Evolutionary conservation across 1,140 invertebrate genomes (phyloP), one percentile per base, ranked within the genome.

Genomic region (Leptestheria dahalacensis): DNA sequence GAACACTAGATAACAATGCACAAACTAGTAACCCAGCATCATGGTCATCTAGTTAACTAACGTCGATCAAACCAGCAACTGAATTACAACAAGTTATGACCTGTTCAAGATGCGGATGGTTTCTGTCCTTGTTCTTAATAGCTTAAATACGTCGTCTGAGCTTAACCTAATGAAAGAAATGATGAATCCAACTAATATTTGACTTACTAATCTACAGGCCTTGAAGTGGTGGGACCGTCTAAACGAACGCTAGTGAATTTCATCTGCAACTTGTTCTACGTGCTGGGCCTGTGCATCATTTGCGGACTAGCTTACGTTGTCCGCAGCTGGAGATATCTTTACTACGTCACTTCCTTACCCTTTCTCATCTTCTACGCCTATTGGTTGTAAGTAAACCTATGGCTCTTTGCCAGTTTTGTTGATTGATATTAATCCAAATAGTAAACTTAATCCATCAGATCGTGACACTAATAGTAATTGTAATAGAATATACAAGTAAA

Each of bases 211-310:
- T 21, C 46, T 49, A 6, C 51, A 60, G 58, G 58, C 18, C 51
- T 67, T 56, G 66, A 67, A 54, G 55, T 66, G 20, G 65, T 67
- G 59, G 65, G 62, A 11, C 65, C 63, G 29, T 59, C 62, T 9
- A 65, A 65, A 60, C 59, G 66, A 55, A 67, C 65, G 23, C 62
- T 65, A 26, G 63, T 65, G 9, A 64, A 64, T 21, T 59, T 67
- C 15, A 60, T 66, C 49, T 55, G 58, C 29, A 65, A 62, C 9
- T 56, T 67, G 21, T 67, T 64, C 33, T 67, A 66, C 50, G 64
- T 62, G 20, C 41, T 63, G 18, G 66, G 65, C 11, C 63, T 67
- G 55, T 53, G 60, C 23, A 21, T 60, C 3, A 52, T 67, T 15
- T 64, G 65, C n/a, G 60, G 65, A 26, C 48, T 67, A 1, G 66